phyloP scores from a whole-genome alignment of 2,888 invertebrate species.

The Syritta pipiens region DNA sequence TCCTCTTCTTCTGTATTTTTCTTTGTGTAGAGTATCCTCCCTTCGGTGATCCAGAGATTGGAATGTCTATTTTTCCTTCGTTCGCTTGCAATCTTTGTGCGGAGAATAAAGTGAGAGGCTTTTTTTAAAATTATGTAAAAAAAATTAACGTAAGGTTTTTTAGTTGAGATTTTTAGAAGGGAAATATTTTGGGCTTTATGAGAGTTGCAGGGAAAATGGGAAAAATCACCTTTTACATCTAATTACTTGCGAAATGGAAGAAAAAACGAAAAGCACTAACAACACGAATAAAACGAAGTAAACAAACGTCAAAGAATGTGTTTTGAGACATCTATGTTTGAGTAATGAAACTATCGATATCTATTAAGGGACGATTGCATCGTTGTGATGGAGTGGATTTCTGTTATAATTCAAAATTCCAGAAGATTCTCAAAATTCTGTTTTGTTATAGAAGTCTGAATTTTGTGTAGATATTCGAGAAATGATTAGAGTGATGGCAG shows the following conservation, averaged over 20 bases:
- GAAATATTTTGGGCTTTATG: background rate
- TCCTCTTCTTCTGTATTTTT: conserved; percentile 20
- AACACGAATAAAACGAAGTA: conserved; percentile 68
- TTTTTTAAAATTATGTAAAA: conserved; percentile 5
- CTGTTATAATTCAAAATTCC: no score
- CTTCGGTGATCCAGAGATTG: conserved; percentile 53
- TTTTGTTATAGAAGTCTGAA: no score
- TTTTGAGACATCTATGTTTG: conserved; percentile 21
- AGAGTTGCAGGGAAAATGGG: conserved; percentile 18
- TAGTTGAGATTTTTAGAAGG: background rate
- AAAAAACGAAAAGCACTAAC: conserved; percentile 60
- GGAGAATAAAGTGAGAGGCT: conserved; percentile 11
- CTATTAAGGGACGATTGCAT: conserved; percentile 1
- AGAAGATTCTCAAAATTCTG: no score
- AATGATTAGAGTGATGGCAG: no score
- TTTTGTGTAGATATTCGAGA: no score
- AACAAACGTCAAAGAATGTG: conserved; percentile 68
- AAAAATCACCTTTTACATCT: conserved; percentile 57
- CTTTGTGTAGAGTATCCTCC: conserved; percentile 62
- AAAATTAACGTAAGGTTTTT: background rate
- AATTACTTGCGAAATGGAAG: conserved; percentile 64
- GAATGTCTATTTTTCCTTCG: conserved; percentile 51
- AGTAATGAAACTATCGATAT: background rate
- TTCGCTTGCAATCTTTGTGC: conserved; percentile 37
- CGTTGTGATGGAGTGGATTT: no score